These are phyloP conservation scores for Cavia aperea DNA, from an alignment of 2,113 vertebrate species.

Conservation along the genomic window DNA sequence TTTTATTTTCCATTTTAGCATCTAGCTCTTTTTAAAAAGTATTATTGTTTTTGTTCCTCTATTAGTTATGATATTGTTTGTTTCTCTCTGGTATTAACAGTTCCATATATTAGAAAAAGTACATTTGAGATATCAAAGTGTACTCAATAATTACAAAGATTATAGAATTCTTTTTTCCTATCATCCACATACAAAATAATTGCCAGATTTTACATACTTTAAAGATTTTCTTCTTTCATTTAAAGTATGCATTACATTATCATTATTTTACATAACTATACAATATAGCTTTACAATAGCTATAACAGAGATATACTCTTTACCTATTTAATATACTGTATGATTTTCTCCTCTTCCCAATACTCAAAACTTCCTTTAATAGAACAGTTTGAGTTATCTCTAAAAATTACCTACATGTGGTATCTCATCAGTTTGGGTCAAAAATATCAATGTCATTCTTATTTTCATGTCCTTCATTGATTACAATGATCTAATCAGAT, in stretches of 20 bases:
- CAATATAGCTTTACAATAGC: too few relatives aligned
- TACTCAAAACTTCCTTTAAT: not conserved
- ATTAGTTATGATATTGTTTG: not conserved
- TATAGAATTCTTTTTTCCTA: not conserved
- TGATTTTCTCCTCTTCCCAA: not conserved
- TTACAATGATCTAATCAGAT: not conserved
- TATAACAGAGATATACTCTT: not conserved
- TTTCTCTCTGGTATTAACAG: not conserved
- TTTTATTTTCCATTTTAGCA: not conserved
- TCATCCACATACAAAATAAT: not conserved
- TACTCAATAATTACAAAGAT: not conserved
- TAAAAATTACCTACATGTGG: not conserved
- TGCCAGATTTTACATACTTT: not conserved
- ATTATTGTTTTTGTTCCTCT: not conserved
- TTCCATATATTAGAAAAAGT: not conserved
- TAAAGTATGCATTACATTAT: not conserved
- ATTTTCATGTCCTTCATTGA: not conserved
- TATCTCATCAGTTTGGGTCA: not conserved
- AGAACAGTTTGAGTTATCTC: not conserved
- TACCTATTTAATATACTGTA: not conserved
- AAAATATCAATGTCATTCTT: not conserved
- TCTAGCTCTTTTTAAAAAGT: not conserved
- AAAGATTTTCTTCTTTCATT: not conserved
- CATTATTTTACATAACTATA: not conserved
- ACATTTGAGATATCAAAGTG: not conserved